A percentile compares a stretch with the other conserved stretches of the same genome.
Evolutionary conservation across 2,113 vertebrate genomes (phyloP).

Genomic region (crab-eating macaque (Macaca fascicularis)): T2T-MFA8v1.1 NC_088385.1:82684001-82684500

Average conservation of each 20-base stretch:
- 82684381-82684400: not conserved
- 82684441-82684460: conserved; percentile 75
- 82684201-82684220: not conserved
- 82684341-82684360: not conserved
- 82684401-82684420: not conserved
- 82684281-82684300: not conserved
- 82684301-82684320: not conserved
- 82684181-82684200: not conserved
- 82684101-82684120: not conserved
- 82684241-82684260: not conserved
- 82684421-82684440: conserved; percentile 69
- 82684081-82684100: too few relatives aligned
- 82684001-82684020: not conserved
- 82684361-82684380: not conserved
- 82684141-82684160: not conserved
- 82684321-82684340: not conserved
- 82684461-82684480: conserved; percentile 71
- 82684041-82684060: not conserved
- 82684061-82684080: not conserved
- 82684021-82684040: not conserved
- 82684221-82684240: not conserved
- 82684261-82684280: not conserved
- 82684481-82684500: conserved; percentile 58
- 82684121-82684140: not conserved
- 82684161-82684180: not conserved